Percentiles rank a stretch among this genome's conserved stretches.
Evolutionary conservation across 2,797 vertebrate genomes (phyloP).

Genomic region (Erithacus rubecula): DNA sequence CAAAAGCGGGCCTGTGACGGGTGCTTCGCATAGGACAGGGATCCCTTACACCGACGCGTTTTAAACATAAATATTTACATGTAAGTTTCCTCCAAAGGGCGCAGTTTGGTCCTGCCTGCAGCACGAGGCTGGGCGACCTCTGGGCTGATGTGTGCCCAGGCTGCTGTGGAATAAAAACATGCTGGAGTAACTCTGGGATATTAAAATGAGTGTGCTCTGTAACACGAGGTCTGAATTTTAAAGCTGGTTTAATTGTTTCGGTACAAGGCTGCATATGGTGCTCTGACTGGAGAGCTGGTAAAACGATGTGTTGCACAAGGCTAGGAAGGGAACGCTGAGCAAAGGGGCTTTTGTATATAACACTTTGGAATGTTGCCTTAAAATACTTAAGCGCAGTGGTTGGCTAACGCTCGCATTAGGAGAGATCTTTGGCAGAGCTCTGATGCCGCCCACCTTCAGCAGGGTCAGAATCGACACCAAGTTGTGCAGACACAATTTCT

Average conservation of each 20-base stretch:
- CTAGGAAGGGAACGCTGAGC: neutral
- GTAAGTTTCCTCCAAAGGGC: fast-evolving
- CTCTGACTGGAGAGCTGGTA: neutral
- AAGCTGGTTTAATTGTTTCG: neutral
- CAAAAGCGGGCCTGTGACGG: too few relatives aligned
- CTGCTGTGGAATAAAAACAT: too few relatives aligned
- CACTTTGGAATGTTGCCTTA: neutral
- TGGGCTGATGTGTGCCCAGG: too few relatives aligned
- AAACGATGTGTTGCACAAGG: neutral
- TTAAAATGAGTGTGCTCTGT: fast-evolving
- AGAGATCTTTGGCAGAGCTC: neutral
- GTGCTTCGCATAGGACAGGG: fast-evolving
- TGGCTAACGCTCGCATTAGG: neutral
- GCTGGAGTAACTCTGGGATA: neutral
- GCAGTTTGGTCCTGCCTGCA: too few relatives aligned
- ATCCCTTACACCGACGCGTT: fast-evolving
- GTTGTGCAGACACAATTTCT: neutral
- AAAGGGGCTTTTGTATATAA: neutral
- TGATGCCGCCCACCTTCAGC: neutral
- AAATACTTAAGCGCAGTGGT: neutral
- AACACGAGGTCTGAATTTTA: neutral
- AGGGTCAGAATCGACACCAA: neutral
- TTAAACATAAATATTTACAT: neutral
- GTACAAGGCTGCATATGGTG: neutral
- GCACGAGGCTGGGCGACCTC: neutral